Evolutionary conservation across 2,888 invertebrate genomes (phyloP).

Genomic region (Mactromeris polynyma): DNA sequence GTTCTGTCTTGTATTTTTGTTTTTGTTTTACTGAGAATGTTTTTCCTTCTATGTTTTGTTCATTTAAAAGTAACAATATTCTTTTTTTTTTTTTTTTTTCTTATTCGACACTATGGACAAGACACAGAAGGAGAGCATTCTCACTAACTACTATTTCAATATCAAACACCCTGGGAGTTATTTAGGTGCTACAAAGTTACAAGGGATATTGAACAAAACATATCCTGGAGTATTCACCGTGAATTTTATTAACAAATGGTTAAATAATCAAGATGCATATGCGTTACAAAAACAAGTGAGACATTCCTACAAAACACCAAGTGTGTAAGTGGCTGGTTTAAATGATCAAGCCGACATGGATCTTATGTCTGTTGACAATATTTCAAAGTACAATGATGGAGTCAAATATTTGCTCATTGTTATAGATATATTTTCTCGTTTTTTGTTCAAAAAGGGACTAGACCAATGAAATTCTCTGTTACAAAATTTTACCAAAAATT

Average conservation of each 20-base stretch:
- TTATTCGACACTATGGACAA: neutral
- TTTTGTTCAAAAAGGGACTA: too few relatives aligned
- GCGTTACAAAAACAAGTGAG: slow-evolving; percentile 45
- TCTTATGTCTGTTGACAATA: slow-evolving; percentile 43
- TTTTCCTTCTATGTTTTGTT: too few relatives aligned
- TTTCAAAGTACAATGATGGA: slow-evolving; percentile 43
- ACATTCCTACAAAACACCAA: slow-evolving; percentile 50
- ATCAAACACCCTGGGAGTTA: neutral
- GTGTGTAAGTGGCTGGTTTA: slow-evolving; percentile 45
- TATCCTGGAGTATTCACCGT: slow-evolving; percentile 5
- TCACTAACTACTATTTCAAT: neutral
- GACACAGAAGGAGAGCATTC: neutral
- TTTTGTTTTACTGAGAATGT: too few relatives aligned
- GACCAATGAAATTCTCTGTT: too few relatives aligned
- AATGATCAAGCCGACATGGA: slow-evolving; percentile 53
- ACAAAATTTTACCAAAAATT: too few relatives aligned
- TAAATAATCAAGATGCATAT: slow-evolving; percentile 55
- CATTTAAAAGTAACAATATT: too few relatives aligned
- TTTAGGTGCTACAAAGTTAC: neutral
- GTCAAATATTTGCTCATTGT: slow-evolving; percentile 47
- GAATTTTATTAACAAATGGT: slow-evolving; percentile 32
- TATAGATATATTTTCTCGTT: slow-evolving; percentile 57
- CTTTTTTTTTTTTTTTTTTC: too few relatives aligned
- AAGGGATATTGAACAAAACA: neutral
- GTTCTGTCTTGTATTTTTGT: too few relatives aligned